These are phyloP conservation scores for Camptogramma bilineatum DNA, from an alignment of 2,888 invertebrate genomes.

Conservation along the genomic window DNA sequence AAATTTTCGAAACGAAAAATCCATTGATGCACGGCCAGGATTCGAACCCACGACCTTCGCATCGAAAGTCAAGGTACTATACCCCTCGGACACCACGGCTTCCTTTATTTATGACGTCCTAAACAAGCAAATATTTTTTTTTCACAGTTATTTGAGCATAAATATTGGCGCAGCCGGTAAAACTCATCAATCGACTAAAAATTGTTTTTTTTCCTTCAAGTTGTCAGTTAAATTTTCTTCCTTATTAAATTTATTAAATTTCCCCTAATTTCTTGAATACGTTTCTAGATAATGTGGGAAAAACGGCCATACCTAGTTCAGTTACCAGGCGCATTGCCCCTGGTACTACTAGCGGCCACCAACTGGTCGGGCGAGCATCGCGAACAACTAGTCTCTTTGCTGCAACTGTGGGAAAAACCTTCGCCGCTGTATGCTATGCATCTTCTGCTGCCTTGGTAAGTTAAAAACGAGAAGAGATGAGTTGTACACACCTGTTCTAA, in stretches of 20 bases:
- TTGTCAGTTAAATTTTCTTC: no score
- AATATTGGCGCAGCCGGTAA: conserved; percentile 7
- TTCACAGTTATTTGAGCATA: no score
- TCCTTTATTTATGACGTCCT: no score
- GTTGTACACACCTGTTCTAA: no score
- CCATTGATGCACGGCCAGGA: no score
- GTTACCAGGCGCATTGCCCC: conserved; percentile 93
- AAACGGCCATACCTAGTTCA: conserved; percentile 95
- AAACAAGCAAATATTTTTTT: no score
- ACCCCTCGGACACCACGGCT: no score
- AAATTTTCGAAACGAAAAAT: no score
- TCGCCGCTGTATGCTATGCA: conserved; percentile 96
- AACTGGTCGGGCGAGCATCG: conserved; percentile 96
- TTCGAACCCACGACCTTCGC: no score
- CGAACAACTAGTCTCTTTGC: conserved; percentile 93
- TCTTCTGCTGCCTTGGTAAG: conserved; percentile 94
- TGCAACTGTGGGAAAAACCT: conserved; percentile 95
- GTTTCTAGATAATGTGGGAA: conserved; percentile 92
- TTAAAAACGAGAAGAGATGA: conserved; percentile 6
- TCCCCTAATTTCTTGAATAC: not conserved
- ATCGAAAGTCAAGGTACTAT: no score
- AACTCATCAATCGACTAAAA: not conserved
- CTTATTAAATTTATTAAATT: no score
- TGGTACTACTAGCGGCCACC: conserved; percentile 93
- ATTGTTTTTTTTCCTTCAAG: no score